These are phyloP conservation scores for Oxyscelio sp. DNA, from an alignment of 2,888 invertebrate species.

Conservation along the genomic window DNA sequence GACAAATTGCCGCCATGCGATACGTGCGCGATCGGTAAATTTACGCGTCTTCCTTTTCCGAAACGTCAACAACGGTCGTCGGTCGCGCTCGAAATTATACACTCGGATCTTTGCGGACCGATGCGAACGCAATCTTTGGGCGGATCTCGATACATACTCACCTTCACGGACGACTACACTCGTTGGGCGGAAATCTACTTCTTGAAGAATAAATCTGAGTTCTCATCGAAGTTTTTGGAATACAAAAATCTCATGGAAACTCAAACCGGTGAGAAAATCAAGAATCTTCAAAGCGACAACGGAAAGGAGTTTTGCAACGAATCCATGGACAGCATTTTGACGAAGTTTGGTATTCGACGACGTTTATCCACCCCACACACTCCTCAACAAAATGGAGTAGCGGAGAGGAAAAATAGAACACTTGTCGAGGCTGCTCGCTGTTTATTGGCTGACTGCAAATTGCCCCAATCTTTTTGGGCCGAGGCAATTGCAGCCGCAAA, in stretches of 20 bases:
- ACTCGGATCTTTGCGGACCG: too few species aligned
- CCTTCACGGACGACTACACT: conserved; percentile 11
- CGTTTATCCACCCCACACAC: conserved; percentile 25
- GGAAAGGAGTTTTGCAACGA: conserved; percentile 48
- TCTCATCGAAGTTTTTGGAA: conserved; percentile 31
- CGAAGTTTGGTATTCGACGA: neutral
- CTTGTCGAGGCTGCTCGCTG: conserved; percentile 68
- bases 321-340: conserved; percentile 8
- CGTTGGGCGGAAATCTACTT: conserved; percentile 62
- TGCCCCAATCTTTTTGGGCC: neutral
- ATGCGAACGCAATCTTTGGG: too few species aligned
- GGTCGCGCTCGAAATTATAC: too few species aligned
- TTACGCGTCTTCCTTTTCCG: too few species aligned
- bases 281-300: conserved; percentile 57
- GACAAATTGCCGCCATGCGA: too few species aligned
- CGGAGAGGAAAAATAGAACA: neutral
- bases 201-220: conserved; percentile 40
- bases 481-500: conserved; percentile 21
- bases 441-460: conserved; percentile 6
- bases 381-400: conserved; percentile 78
- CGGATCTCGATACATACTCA: conserved; percentile 64
- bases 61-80: too few species aligned
- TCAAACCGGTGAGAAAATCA: conserved; percentile 55
- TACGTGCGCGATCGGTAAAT: too few species aligned
- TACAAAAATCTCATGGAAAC: conserved; percentile 56